Conservation (phyloP, 2,797 vertebrate species). For the Malurus leucopterus region DNA sequence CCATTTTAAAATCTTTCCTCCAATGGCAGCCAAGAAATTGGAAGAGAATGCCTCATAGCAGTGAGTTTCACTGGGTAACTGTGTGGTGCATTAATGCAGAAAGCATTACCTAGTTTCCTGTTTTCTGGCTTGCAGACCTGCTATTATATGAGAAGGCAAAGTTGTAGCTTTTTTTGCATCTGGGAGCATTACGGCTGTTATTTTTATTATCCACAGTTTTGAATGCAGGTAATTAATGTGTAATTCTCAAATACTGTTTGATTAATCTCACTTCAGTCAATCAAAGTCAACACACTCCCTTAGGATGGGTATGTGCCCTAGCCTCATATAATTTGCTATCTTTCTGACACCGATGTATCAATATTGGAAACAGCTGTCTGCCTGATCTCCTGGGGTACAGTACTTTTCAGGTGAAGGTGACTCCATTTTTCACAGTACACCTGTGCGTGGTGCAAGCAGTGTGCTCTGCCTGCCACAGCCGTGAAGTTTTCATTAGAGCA, state of each 20-base stretch:
- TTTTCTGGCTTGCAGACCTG: not conserved
- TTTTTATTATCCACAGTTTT: not conserved
- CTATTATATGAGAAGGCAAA: not conserved
- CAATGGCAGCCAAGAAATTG: not conserved
- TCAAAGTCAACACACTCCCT: not conserved
- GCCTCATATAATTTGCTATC: not conserved
- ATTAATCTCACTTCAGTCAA: not conserved
- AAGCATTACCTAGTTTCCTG: not conserved
- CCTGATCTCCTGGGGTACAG: not conserved
- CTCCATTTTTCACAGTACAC: not conserved
- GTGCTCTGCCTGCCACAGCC: not conserved
- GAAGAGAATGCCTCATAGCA: not conserved
- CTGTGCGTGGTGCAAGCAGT: not conserved
- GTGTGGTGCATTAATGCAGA: not conserved
- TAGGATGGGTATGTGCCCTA: not conserved
- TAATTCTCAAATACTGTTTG: not conserved
- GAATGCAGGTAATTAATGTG: not conserved
- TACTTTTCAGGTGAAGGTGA: not conserved
- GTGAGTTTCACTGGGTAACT: not conserved
- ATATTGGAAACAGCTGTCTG: not conserved
- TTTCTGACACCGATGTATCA: not conserved
- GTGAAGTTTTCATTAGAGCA: not conserved
- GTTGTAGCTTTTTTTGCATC: not conserved
- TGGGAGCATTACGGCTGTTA: not conserved
- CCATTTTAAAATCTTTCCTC: constrained; percentile 16